Base-by-base conservation (phyloP, 2,113 vertebrate genomes). In the Theropithecus gelada region DNA sequence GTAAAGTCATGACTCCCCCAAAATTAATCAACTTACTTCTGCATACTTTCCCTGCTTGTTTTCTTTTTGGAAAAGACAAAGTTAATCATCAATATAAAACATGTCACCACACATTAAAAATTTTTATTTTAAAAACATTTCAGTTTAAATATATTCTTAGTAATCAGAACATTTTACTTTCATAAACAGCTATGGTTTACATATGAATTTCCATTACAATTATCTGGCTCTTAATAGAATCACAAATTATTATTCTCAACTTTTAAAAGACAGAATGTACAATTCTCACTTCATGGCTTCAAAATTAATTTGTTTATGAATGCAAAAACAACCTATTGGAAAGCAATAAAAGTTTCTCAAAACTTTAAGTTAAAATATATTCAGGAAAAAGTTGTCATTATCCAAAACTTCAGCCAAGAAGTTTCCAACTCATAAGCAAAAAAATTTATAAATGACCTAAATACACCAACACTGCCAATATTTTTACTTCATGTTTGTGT, bases 341-440 rank as follows among this genome's bases (percentile, higher is more conserved):
- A 92, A 94, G 43, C 40, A 96, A 59, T 55, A 82, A 94, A 83
- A 88, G 18, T 25, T 16, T 88, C 70, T 94, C 45, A 84, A 96
- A 94, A 95, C 52, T 48, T 94, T 92, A 87, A 86, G 43, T 18
- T 95, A 68, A 92, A 94, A 96, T 35, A 91, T 40, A 61, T 43
- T 52, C 83, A 94, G 88, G 59, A 94, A 96, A 96, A 92, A 82
- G 22, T 23, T 88, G 18, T 76, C 73, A 93, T 89, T 87, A 93
- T 83, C 66, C 59, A 86, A 94, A 87, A 68, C 30, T 87, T 93
- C 89, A 88, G n/a, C 55, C 96, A 92, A 88, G 30, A 52, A 84
- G 52, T 95, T 92, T 92, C 59, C 85, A 97, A 90, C 52, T 93
- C 70, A 90, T 13, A 93, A 92, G 50, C 43, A 82, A 90, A 87